These are phyloP conservation scores for Acanthis flammea DNA, from an alignment of 2,797 vertebrate species.

Conservation along the genomic window DNA sequence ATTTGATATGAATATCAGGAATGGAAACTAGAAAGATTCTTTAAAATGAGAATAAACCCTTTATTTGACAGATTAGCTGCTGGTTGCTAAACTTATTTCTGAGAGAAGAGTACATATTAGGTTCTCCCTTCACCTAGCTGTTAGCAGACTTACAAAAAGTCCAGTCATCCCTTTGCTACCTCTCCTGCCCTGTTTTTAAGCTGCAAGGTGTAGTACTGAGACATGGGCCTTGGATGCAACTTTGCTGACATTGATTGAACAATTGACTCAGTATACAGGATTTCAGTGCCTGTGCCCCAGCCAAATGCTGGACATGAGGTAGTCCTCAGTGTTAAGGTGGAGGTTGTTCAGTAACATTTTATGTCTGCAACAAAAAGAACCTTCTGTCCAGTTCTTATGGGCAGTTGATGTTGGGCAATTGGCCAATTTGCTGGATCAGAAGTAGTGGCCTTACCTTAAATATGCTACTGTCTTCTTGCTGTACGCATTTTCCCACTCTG, in stretches of 20 bases:
- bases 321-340: neutral
- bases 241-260: neutral
- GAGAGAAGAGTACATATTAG: neutral
- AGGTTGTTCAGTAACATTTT: neutral
- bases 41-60: neutral
- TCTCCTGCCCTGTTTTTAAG: neutral
- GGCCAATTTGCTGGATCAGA: neutral
- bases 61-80: neutral
- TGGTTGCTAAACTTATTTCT: neutral
- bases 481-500: neutral
- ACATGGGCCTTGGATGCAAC: neutral
- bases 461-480: neutral
- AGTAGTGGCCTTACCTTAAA: neutral
- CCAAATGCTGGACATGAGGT: neutral
- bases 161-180: neutral
- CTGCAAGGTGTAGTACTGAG: neutral
- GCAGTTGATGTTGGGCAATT: neutral
- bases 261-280: neutral
- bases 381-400: neutral
- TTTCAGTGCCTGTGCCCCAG: neutral
- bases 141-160: neutral
- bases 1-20: neutral
- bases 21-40: neutral
- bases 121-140: neutral
- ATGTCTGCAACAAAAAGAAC: neutral